phyloP scores from a whole-genome alignment of 2,888 invertebrate species.

The Agrochola litura region DNA sequence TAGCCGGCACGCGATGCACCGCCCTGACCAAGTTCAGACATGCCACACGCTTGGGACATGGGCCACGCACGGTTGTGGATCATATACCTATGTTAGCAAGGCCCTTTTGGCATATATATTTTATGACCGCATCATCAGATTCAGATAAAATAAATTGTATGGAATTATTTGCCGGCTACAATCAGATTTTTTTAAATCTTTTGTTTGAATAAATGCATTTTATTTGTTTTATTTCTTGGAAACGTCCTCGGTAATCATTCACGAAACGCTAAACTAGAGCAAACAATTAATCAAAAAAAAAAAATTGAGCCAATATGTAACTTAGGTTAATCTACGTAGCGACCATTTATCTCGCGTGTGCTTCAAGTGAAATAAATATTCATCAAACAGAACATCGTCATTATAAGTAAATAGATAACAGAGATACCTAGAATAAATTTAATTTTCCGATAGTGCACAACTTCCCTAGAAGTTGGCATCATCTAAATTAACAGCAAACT shows the following conservation, averaged over 20 bases:
- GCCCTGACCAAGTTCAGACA: constrained; percentile 48
- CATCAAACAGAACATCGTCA: background rate
- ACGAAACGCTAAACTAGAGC: background rate
- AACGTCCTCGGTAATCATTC: background rate
- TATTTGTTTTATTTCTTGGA: background rate
- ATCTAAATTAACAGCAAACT: constrained; percentile 12
- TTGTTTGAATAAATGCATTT: background rate
- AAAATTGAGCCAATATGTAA: background rate
- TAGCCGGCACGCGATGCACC: constrained; percentile 65
- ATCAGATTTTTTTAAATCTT: no score
- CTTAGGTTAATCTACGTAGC: background rate
- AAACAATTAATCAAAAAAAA: background rate
- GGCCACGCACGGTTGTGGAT: constrained; percentile 36
- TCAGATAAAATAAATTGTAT: no score
- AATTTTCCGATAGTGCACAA: background rate
- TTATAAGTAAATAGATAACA: background rate
- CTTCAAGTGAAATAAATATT: background rate
- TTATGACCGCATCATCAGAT: background rate
- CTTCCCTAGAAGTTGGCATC: background rate
- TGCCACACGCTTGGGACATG: constrained; percentile 57
- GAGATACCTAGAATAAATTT: background rate
- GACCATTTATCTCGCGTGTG: background rate
- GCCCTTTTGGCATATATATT: background rate
- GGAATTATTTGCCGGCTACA: background rate
- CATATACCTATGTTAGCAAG: constrained; percentile 3